Evolutionary conservation across 2,797 vertebrate species (phyloP), one percentile per base, ranked within the genome.

Genomic region (Paratrypauchen microcephalus): DNA sequence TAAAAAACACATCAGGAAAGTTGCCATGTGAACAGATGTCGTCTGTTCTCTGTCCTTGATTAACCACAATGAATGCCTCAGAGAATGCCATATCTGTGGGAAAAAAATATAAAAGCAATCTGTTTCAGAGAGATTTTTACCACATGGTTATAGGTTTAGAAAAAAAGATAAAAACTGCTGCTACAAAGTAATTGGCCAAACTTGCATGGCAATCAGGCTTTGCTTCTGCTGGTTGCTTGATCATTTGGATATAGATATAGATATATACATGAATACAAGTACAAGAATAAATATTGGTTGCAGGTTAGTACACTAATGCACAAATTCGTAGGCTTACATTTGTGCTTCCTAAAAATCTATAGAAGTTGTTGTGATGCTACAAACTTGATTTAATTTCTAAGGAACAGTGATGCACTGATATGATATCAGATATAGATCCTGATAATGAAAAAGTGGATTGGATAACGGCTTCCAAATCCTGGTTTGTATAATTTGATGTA

Each of bases 21-120:
- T 73, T 77, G 76, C 84, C 65, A 74, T 85, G 78, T 84, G 85
- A 90, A 87, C 85, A 90, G 87, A 90, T 90, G 87, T 79, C 84
- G 68, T 81, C 85, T 83, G 81, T 83, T 84, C 79, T 65, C 74
- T 83, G 82, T 83, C 80, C 83, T 89, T 90, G 86, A 92, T 90
- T 89, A 88, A 84, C 76, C 9, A 57, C 78, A 82, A 89, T 88
- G 85, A 87, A 77, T 64, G 64, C 84, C 81, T 66, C 1, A 66
- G 88, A 82, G 82, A 64, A 74, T 75, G 66, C 69, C 70, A 75
- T 65, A 71, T 79, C 73, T 78, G 76, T 84, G 81, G 78, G 47
- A 80, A 67, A 45, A 45, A 84, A 85, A 78, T 80, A 83, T 82
- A 80, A 81, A 78, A 72, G 52, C 85, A 84, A 84, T 83, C 73